phyloP scores from a whole-genome alignment of 2,888 invertebrate species.

The Phalera bucephala region DNA sequence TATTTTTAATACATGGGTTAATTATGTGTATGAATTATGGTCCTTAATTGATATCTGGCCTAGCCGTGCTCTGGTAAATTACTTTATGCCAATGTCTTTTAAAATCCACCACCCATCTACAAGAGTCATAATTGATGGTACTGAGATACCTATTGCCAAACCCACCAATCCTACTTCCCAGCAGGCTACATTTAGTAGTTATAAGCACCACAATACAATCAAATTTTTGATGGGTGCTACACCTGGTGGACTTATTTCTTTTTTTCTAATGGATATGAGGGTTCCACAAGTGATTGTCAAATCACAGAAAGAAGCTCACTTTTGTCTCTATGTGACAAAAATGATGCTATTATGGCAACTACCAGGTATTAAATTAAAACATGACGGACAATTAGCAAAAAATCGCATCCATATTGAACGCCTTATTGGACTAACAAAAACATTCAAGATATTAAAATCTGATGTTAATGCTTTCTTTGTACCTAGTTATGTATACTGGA shows the following conservation, averaged over 20 bases:
- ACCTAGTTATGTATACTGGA: slow-evolving; percentile 8
- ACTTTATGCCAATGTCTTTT: neutral
- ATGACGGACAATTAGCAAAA: slow-evolving; percentile 6
- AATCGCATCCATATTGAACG: slow-evolving; percentile 19
- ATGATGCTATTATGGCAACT: slow-evolving; percentile 1
- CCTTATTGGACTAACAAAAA: slow-evolving; percentile 13
- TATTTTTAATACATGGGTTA: neutral
- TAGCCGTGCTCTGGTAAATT: no score
- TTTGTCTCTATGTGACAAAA: no score
- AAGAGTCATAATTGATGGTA: neutral
- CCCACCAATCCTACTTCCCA: neutral
- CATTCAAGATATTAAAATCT: slow-evolving; percentile 15
- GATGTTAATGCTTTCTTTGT: slow-evolving; percentile 11
- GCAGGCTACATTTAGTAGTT: slow-evolving; percentile 2
- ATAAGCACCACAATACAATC: slow-evolving; percentile 1
- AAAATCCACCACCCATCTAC: neutral
- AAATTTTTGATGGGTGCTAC: slow-evolving; percentile 2
- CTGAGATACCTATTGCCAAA: neutral
- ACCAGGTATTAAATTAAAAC: neutral
- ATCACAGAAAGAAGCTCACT: slow-evolving; percentile 1
- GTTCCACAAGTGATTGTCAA: slow-evolving; percentile 1
- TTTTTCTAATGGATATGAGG: neutral
- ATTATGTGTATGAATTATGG: neutral
- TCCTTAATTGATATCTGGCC: neutral
- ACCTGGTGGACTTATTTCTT: slow-evolving; percentile 1